A percentile compares a stretch with the other conserved stretches of the same genome.
Conservation (phyloP, 2,888 invertebrate genomes). For the Eristalinus aeneus region DNA sequence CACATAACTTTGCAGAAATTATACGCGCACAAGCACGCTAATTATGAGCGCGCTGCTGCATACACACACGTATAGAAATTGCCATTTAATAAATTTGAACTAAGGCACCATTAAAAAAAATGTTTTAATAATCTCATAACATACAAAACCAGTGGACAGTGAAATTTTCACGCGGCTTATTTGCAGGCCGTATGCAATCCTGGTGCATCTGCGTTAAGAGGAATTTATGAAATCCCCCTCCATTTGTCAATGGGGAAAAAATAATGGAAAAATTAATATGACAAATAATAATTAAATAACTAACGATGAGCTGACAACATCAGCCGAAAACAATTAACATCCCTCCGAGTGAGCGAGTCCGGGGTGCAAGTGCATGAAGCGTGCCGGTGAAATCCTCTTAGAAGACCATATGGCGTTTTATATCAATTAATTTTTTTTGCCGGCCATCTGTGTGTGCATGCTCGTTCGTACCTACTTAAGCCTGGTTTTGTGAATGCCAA, state of each 20-base stretch:
- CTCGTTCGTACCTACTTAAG: background rate
- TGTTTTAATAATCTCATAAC: conserved; percentile 63
- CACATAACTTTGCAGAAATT: conserved; percentile 11
- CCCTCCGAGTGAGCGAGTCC: conserved; percentile 46
- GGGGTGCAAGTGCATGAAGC: conserved; percentile 44
- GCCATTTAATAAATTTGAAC: background rate
- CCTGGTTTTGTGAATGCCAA: background rate
- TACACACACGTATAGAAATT: background rate
- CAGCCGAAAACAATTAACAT: conserved; percentile 57
- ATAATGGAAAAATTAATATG: conserved; percentile 51
- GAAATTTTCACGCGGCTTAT: conserved; percentile 39
- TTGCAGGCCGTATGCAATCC: conserved; percentile 12
- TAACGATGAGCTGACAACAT: conserved; percentile 70
- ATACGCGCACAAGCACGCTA: conserved; percentile 4
- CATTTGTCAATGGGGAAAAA: background rate
- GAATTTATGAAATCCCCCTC: background rate
- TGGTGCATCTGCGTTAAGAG: conserved; percentile 34
- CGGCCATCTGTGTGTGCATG: conserved; percentile 29
- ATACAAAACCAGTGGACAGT: conserved; percentile 58
- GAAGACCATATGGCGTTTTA: conserved; percentile 50
- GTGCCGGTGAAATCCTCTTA: conserved; percentile 44
- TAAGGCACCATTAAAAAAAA: conserved; percentile 14
- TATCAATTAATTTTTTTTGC: conserved; percentile 49
- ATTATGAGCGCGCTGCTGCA: conserved; percentile 27
- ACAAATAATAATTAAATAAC: conserved; percentile 70